Conservation (phyloP, 1,140 invertebrate species). For the Caenorhabditis latens region DNA sequence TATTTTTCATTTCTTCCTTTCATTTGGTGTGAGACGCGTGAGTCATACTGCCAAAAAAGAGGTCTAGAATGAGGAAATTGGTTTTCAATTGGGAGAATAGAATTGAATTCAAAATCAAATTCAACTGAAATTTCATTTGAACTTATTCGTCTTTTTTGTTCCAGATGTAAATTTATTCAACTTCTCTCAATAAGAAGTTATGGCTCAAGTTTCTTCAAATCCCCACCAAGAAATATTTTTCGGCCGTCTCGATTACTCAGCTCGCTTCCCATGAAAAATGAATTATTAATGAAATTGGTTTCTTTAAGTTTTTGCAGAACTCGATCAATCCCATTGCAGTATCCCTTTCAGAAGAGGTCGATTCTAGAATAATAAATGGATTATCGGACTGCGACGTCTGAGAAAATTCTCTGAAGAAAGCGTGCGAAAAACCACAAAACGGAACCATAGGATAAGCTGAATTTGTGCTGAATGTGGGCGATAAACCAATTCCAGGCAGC, state of each 20-base stretch:
- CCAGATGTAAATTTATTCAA: neutral
- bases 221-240: neutral
- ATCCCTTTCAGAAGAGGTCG: neutral
- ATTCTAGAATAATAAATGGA: neutral
- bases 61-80: conserved; percentile 8
- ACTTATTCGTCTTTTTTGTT: neutral
- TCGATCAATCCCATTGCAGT: neutral
- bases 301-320: neutral
- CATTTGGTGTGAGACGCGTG: neutral
- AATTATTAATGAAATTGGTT: conserved; percentile 8
- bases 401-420: neutral
- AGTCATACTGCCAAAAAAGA: conserved; percentile 2
- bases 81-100: conserved; percentile 7
- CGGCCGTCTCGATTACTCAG: neutral
- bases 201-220: too few species aligned
- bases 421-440: neutral
- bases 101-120: conserved; percentile 34
- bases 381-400: neutral
- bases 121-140: neutral
- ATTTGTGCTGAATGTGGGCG: neutral
- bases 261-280: neutral
- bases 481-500: neutral
- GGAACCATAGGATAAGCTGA: neutral
- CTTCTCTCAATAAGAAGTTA: too few species aligned
- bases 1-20: neutral